Evolutionary conservation across 2,797 vertebrate species (phyloP).

Genomic region (Alcedo atthis): DNA sequence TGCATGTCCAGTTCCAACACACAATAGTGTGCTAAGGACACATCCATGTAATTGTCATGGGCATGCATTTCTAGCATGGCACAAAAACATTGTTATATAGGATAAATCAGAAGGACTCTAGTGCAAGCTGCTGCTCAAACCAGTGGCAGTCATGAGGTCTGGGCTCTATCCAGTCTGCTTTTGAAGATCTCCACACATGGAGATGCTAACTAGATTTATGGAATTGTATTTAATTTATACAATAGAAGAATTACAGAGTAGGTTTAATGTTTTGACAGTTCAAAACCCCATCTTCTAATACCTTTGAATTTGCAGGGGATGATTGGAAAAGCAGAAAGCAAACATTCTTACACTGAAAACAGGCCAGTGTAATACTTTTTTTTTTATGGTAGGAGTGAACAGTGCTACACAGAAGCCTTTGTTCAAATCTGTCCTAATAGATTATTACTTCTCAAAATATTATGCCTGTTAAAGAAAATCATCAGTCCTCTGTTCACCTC

Average conservation of each 20-base stretch:
- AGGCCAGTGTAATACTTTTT: neutral
- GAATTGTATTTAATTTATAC: neutral
- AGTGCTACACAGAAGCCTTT: neutral
- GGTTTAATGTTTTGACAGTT: neutral
- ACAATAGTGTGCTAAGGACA: neutral
- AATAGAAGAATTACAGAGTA: neutral
- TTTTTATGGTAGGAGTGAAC: neutral
- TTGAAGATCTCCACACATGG: neutral
- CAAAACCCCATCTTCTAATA: neutral
- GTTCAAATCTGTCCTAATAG: neutral
- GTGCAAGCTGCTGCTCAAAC: neutral
- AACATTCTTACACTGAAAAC: neutral
- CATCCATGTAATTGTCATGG: neutral
- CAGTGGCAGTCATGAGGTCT: neutral
- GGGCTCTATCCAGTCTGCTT: neutral
- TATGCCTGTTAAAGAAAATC: neutral
- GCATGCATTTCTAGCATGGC: neutral
- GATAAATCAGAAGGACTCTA: neutral
- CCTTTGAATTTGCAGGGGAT: neutral
- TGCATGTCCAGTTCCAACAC: neutral
- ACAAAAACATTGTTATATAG: neutral
- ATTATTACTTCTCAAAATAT: neutral
- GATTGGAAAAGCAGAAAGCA: neutral
- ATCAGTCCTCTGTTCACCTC: neutral
- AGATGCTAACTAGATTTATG: neutral